Evolutionary conservation across 2,888 invertebrate species (phyloP), one percentile per base, ranked within the genome.

Genomic region (Chouioia cunea): DNA sequence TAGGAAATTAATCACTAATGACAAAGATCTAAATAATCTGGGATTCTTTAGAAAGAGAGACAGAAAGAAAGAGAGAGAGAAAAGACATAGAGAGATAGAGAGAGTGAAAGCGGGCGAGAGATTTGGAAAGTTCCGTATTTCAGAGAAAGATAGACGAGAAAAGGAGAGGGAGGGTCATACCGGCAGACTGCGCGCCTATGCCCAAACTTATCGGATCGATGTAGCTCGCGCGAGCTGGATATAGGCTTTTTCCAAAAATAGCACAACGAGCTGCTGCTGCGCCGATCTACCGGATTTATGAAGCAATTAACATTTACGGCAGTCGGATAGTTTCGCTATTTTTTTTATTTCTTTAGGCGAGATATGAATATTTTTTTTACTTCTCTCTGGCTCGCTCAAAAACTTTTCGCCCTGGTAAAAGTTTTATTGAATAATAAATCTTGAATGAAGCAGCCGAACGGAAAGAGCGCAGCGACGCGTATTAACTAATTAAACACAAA

Each of bases 191-290:
- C 50, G 2, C 3, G 6, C 18, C 43, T 56, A 44, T 56, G 62
- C 60, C 44, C 60, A 48, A 54, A 67, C 16, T 63, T 65, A 68
- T 63, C 68, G 62, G 56, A 62, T 62, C 68, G 62, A 63, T 68
- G 48, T 63, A 60, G 48, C 56, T 23, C 4, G 10, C 14, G 20
- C 18, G 1, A 2, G 2, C 36, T 36, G 27, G 18, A 15, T 62
- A 68, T 68, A 62, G 60, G 60, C 67, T 68, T 68, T 68, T 68
- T 68, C 62, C 60, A 22, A 62, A 68, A 62, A 68, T 68, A 68
- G 56, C 54, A 48, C 68, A 68, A 46, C 46, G 58, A 65, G 57
- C 23, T 60, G 3, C 43, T 10, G 18, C 36, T 20, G 16, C 64
- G 10, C 43, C 66, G 58, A 62, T 68, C 62, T 68, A 62, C 62